Base-by-base conservation (phyloP, 2,888 invertebrate species). In the Ellobium chinense region DNA sequence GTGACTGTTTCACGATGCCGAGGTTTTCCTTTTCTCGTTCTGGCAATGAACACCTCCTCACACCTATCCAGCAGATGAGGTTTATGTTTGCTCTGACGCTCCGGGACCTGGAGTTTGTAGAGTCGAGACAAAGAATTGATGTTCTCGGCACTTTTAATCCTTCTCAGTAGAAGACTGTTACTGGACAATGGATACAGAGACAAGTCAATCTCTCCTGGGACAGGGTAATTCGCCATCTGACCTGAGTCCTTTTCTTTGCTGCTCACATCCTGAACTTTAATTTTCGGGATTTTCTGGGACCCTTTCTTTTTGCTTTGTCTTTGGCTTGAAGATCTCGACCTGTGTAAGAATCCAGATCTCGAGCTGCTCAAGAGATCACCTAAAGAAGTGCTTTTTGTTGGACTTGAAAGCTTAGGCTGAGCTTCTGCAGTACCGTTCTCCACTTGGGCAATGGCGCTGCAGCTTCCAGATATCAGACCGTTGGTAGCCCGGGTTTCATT, bases 71-170 rank as follows among this genome's bases (percentile, higher is more conserved):
- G 62, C 24, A 62, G 34, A 2, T 37, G 21, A 4, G 34, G 29
- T 3, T 18, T 5, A 1, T 29, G 68, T 14, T 14, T 31, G n/a
- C n/a, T n/a, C 18, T 37, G 66, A 14, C 27, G 24, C 3, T 58
- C 37, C 7, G 77, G 77, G 0, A 77, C 60, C 27, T 69, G 77
- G 1, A 77, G 69, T 34, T 34, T 37, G 36, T 77, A n/a, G 18
- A 77, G 60, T 0, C 60, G n/a, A 0, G 54, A 24, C 2, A 78
- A 24, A 24, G 62, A 24, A n/a, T 36, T 60, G 70, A 78, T n/a
- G 24, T 70, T 70, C 5, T 78, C 78, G 24, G 39, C 69, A 27
- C 78, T 78, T 37, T 78, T 60, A 1, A 78, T 63, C 46, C 78
- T 62, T 27, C 78, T 27, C 4, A 62, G n/a, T 7, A 78, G 36